Evolutionary conservation across 2,113 vertebrate genomes (phyloP).

Genomic region (Picathartes gymnocephalus): DNA sequence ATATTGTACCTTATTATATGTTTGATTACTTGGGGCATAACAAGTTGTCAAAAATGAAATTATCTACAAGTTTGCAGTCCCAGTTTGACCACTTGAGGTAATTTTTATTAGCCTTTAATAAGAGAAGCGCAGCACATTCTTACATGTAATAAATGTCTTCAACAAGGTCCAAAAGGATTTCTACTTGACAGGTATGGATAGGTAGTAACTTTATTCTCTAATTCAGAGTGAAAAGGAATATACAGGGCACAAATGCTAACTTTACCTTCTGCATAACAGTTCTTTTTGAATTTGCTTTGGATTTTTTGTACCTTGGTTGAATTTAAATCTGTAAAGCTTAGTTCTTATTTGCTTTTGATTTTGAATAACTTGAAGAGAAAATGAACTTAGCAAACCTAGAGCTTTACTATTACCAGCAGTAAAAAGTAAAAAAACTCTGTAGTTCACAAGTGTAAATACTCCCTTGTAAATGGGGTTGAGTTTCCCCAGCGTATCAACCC

Average conservation of each 20-base stretch:
- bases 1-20: not conserved
- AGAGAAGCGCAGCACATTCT: not conserved
- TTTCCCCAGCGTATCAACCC: not conserved
- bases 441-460: not conserved
- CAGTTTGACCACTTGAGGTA: not conserved
- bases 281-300: not conserved
- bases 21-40: not conserved
- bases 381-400: not conserved
- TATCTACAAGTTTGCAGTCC: not conserved
- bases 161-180: not conserved
- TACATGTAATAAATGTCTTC: not conserved
- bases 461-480: not conserved
- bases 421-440: not conserved
- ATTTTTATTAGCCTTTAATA: not conserved
- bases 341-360: not conserved
- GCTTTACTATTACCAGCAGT: not conserved
- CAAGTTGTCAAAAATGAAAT: not conserved
- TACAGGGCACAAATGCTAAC: fast-evolving
- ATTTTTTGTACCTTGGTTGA: not conserved
- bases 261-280: not conserved
- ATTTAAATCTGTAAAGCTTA: not conserved
- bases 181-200: not conserved
- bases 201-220: not conserved
- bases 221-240: not conserved
- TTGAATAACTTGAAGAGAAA: not conserved